Evolutionary conservation across 2,888 invertebrate genomes (phyloP).

Genomic region (Watsonalla cultraria): DNA sequence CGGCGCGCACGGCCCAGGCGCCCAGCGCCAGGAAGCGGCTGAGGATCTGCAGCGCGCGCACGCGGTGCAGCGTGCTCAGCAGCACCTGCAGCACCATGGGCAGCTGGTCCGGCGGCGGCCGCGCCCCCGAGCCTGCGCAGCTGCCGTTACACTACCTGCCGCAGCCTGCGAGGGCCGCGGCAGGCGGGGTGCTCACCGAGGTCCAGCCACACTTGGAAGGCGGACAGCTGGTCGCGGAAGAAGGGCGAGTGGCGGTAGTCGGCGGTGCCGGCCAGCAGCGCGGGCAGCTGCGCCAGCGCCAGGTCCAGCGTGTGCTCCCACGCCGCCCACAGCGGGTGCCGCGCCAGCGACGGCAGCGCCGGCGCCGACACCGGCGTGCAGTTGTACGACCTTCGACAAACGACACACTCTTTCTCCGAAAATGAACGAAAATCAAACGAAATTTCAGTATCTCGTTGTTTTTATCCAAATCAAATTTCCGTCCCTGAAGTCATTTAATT

Average conservation of each 20-base stretch:
- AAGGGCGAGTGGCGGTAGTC: constrained; percentile 89
- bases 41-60: constrained; percentile 95
- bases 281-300: constrained; percentile 93
- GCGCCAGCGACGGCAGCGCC: constrained; percentile 92
- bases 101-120: constrained; percentile 96
- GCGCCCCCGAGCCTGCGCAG: constrained; percentile 45
- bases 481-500: too few species aligned
- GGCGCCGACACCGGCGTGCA: constrained; percentile 98
- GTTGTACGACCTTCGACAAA: constrained; percentile 86
- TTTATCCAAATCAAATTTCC: too few species aligned
- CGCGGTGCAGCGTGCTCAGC: constrained; percentile 86
- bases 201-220: constrained; percentile 96
- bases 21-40: constrained; percentile 97
- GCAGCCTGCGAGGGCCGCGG: constrained; percentile 9
- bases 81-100: constrained; percentile 97
- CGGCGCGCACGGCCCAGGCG: constrained; percentile 91
- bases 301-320: constrained; percentile 99
- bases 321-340: constrained; percentile 96
- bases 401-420: not conserved
- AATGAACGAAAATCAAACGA: too few species aligned
- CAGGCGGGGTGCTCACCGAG: constrained; percentile 74
- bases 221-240: constrained; percentile 98
- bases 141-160: constrained; percentile 79
- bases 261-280: constrained; percentile 80
- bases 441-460: too few species aligned